These are phyloP conservation scores for Zaprionus bogoriensis DNA, from an alignment of 2,888 invertebrate genomes.

Conservation along the genomic window DNA sequence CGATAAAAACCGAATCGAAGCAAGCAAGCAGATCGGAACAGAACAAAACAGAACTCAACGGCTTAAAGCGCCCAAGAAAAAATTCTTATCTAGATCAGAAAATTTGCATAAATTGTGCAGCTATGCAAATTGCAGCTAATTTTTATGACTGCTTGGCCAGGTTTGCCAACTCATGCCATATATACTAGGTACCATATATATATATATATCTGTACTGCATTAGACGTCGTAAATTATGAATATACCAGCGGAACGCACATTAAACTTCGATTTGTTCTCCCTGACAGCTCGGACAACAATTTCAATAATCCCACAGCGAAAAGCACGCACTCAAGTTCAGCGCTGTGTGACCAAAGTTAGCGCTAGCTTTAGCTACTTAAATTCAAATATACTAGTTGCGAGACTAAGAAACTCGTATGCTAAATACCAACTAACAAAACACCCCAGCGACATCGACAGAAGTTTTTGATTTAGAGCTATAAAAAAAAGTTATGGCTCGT, in stretches of 20 bases:
- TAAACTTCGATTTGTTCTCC: neutral
- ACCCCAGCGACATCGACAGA: too few relatives aligned
- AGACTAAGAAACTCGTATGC: too few relatives aligned
- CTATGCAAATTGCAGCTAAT: conserved; percentile 73
- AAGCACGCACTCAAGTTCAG: too few relatives aligned
- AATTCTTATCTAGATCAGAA: conserved; percentile 63
- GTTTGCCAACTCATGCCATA: conserved; percentile 40
- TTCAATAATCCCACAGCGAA: too few relatives aligned
- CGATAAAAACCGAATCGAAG: conserved; percentile 39
- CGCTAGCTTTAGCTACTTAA: too few relatives aligned
- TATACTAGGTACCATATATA: too few relatives aligned
- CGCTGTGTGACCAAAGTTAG: too few relatives aligned
- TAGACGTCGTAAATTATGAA: neutral
- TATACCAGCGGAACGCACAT: conserved; percentile 1
- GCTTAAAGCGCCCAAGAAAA: conserved; percentile 45
- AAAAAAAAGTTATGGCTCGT: neutral
- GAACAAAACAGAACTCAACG: conserved; percentile 10
- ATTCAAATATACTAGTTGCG: too few relatives aligned
- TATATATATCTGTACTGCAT: too few relatives aligned
- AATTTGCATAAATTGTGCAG: conserved; percentile 73
- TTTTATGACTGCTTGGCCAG: conserved; percentile 51
- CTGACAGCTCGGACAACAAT: neutral
- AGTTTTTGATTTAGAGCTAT: too few relatives aligned
- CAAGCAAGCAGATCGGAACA: conserved; percentile 1
- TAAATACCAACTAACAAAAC: too few relatives aligned